These are phyloP conservation scores for Sphaerophoria rueppellii DNA, from an alignment of 2,888 invertebrate genomes.

Conservation along the genomic window DNA sequence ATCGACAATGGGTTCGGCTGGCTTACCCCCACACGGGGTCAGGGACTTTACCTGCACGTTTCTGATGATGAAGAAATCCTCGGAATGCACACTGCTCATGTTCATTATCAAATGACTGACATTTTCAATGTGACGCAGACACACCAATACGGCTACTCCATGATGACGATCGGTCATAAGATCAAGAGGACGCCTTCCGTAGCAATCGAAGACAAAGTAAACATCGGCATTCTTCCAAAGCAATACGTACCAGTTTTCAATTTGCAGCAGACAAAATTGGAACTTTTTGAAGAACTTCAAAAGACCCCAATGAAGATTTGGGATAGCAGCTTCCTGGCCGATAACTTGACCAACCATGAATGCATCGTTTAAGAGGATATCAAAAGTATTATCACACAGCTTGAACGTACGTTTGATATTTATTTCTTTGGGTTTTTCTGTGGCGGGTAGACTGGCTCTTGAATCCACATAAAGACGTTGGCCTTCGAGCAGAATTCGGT, in stretches of 20 bases:
- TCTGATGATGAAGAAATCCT: slow-evolving; percentile 76
- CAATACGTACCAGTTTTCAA: slow-evolving; percentile 77
- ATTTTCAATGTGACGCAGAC: slow-evolving; percentile 77
- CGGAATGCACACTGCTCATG: slow-evolving; percentile 75
- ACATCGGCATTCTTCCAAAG: slow-evolving; percentile 78
- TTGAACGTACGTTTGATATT: slow-evolving; percentile 77
- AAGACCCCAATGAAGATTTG: slow-evolving; percentile 74
- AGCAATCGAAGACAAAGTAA: slow-evolving; percentile 79
- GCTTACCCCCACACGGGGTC: slow-evolving; percentile 76
- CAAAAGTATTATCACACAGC: slow-evolving; percentile 77
- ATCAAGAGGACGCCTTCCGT: slow-evolving; percentile 77
- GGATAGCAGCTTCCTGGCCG: slow-evolving; percentile 50
- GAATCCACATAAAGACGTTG: slow-evolving; percentile 76
- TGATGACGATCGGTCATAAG: slow-evolving; percentile 74
- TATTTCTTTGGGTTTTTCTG: slow-evolving; percentile 75
- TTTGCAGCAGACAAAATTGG: slow-evolving; percentile 76
- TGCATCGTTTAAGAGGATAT: slow-evolving; percentile 76
- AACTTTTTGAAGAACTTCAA: slow-evolving; percentile 76
- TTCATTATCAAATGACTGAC: slow-evolving; percentile 77
- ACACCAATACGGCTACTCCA: slow-evolving; percentile 77
- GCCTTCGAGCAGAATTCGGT: slow-evolving; percentile 78
- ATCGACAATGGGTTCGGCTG: slow-evolving; percentile 75
- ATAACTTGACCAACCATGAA: slow-evolving; percentile 67
- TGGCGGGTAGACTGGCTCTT: slow-evolving; percentile 53
- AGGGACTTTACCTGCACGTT: slow-evolving; percentile 77